Conservation (phyloP, 2,888 invertebrate genomes). For the Parthenolecanium corni region DNA sequence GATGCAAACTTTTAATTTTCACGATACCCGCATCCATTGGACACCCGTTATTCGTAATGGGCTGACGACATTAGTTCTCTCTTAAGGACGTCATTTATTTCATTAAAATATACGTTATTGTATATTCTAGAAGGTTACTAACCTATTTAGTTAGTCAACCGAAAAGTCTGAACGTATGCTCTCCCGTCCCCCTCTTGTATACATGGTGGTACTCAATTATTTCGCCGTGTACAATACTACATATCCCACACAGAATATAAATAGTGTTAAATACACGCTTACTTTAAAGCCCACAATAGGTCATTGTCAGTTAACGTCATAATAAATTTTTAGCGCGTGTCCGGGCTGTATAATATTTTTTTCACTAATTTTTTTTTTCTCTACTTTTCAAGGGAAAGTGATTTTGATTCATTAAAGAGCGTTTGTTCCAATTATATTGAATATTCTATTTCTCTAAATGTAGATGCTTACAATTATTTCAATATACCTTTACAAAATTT, state of each 20-base stretch:
- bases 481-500: too few relatives aligned
- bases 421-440: too few relatives aligned
- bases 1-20: constrained; percentile 6
- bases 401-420: too few relatives aligned
- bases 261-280: too few relatives aligned
- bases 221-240: background rate
- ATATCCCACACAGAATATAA: too few relatives aligned
- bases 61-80: background rate
- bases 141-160: constrained; percentile 19
- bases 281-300: background rate
- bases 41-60: constrained; percentile 14
- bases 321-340: too few relatives aligned
- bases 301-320: constrained; percentile 14
- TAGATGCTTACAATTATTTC: too few relatives aligned
- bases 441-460: too few relatives aligned
- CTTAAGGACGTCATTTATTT: constrained; percentile 10
- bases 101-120: constrained; percentile 15
- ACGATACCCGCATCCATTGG: constrained; percentile 11
- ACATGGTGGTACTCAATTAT: constrained; percentile 2
- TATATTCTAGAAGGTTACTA: constrained; percentile 15
- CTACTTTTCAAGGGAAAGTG: too few relatives aligned
- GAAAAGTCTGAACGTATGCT: constrained; percentile 6
- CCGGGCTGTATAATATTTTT: too few relatives aligned
- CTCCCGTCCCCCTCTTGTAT: background rate
- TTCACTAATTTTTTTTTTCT: too few relatives aligned